phyloP scores from a whole-genome alignment of 2,888 invertebrate genomes.

The Gastrophysa polygoni region DNA sequence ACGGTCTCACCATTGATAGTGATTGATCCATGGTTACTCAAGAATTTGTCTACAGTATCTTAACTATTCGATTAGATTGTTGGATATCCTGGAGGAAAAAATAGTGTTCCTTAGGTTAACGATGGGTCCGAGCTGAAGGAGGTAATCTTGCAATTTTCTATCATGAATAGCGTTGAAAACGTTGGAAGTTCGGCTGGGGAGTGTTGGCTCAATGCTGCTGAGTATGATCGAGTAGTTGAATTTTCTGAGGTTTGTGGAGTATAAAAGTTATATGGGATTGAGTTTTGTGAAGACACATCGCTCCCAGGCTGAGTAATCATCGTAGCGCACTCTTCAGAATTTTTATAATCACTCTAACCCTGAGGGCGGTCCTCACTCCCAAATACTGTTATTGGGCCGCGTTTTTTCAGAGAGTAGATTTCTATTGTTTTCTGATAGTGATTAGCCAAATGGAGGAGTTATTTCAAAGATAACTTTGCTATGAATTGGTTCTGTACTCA shows the following conservation, averaged over 20 bases:
- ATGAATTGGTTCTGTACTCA: not conserved
- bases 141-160: conserved; percentile 23
- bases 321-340: not conserved
- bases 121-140: conserved; percentile 16
- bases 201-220: conserved; percentile 12
- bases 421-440: not conserved
- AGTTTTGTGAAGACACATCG: not conserved
- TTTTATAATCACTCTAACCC: not conserved
- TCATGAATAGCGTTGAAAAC: conserved; percentile 16
- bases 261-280: not conserved
- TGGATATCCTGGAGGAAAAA: conserved; percentile 34
- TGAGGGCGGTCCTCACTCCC: not conserved
- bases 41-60: conserved; percentile 28
- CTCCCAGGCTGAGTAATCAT: not conserved
- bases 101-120: conserved; percentile 24
- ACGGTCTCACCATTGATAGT: conserved; percentile 16
- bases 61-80: conserved; percentile 28
- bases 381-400: not conserved
- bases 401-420: not conserved
- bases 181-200: conserved; percentile 6
- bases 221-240: conserved; percentile 10
- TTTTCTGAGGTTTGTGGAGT: not conserved
- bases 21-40: conserved; percentile 26
- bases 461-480: not conserved
- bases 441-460: not conserved